Evolutionary conservation across 92 coral and sea anemone genomes (phyloP), one percentile per base, ranked within the genome.

Genomic region (Zoanthus gigantus): DNA sequence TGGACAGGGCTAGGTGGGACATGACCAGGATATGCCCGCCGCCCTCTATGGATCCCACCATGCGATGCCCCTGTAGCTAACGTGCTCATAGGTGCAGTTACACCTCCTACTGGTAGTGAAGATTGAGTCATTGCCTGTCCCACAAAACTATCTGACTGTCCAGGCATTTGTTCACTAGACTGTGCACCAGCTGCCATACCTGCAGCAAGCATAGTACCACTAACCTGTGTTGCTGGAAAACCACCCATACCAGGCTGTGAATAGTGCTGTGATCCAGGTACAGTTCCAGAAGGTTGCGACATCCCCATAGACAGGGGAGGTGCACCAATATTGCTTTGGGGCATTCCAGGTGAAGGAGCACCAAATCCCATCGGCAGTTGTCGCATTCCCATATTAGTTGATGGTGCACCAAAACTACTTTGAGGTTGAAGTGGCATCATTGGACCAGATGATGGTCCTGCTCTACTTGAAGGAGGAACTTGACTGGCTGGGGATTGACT

Each of bases 151-250:
- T 52, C 88, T 83, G 79, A 18, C 79, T 83, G 88, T 50, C 78
- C 68, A 31, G 53, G 72, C 74, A 58, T 71, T 83, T 78, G 87
- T 68, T 60, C 61, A 73, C 87, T 61, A 63, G 86, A 88, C 83
- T 28, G 83, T 72, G 76, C 73, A 46, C 8, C 34, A 76, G 61
- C 17, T 52, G 57, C 74, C 15, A 37, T 8, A 67, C 60, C 32
- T 37, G 42, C 60, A 17, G 37, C 87, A 23, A 54, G 44, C 78
- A 44, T 29, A 85, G 32, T 56, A 83, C 94, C 77, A 90, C 95
- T 89, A 92, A 94, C 98, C 98, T 92, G 98, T 30, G 93, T 34
- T 60, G 94, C 94, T 2, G 97, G 94, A 76, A 78, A 94, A 4
- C 94, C 58, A 29, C 88, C 72, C 45, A 91, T 92, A 77, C 79